A percentile compares a stretch with the other conserved stretches of the same genome.
Evolutionary conservation across 2,113 vertebrate species (phyloP).

Genomic region (Eurypyga helias): DNA sequence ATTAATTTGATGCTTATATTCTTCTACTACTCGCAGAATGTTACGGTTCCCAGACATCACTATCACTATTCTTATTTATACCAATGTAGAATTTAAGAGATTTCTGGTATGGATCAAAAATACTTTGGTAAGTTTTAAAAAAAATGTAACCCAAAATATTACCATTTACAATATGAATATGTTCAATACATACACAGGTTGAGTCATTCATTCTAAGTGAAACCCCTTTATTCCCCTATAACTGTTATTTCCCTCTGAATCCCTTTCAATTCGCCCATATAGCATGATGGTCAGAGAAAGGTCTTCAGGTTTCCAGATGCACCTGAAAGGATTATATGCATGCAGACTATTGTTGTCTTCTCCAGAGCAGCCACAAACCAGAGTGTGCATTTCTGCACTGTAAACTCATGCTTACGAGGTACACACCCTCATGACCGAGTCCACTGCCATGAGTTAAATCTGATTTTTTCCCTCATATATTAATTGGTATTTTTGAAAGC

Average conservation of each 20-base stretch:
- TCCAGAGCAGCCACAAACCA: not conserved
- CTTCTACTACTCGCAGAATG: not conserved
- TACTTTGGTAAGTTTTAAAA: not conserved
- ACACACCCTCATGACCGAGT: not conserved
- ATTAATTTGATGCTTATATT: not conserved
- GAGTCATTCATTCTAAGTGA: not conserved
- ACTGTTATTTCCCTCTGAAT: not conserved
- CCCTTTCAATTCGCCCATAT: not conserved
- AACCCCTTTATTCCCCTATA: not conserved
- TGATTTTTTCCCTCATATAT: not conserved
- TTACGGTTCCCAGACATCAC: not conserved
- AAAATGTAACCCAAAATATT: not conserved
- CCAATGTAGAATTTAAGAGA: not conserved
- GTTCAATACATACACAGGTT: not conserved
- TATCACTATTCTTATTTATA: not conserved
- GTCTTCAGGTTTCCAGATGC: not conserved
- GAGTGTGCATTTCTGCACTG: not conserved
- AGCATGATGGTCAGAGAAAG: not conserved
- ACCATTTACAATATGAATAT: rapidly evolving
- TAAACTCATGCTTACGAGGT: not conserved
- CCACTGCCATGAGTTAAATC: not conserved
- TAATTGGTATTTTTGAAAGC: not conserved
- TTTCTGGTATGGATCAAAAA: not conserved
- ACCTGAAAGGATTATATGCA: not conserved
- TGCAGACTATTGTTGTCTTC: not conserved